Evolutionary conservation across 1,140 invertebrate species (phyloP), one percentile per base, ranked within the genome.

Genomic region (Camponotus vicinus): DNA sequence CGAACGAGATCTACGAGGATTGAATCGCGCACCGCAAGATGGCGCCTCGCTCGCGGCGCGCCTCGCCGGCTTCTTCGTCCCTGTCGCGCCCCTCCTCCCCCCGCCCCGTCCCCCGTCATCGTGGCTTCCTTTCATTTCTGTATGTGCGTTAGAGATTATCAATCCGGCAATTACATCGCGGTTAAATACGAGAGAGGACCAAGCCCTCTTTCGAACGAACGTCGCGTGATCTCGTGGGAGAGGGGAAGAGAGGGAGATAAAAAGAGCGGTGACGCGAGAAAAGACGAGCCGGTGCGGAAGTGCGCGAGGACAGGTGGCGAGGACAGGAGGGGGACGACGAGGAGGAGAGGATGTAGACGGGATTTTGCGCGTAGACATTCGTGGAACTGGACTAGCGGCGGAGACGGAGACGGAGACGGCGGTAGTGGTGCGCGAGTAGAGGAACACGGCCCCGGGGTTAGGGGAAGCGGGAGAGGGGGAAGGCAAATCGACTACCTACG

Each of bases 271-370:
- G 40, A 9, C 7, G 27, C 1, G 11, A 34, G 32, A 18, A 15
- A 18, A 32, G n/a, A 21, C 11, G 32, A 73, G n/a, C 55, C 40
- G 69, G 55, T 37, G 40, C 69, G 42, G 69, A 83, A 83, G 69
- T 27, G 69, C 40, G 55, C 32, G 69, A 18, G 15, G 45, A 52
- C 61, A 34, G 21, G 6, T 13, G 13, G 0, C 21, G 21, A 21
- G 21, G 21, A 21, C 52, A 15, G 37, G 55, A 8, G 8, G 55
- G 37, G 61, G 15, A 13, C 40, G 63, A 32, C 64, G 42, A n/a
- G 8, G 86, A 49, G 27, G 55, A 27, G 71, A 85, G 89, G 32
- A 61, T 13, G 21, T 59, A 21, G 59, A 27, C 59, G 59, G 13
- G 59, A 63, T 63, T 32, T 18, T 18, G 49, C 49, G 21, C 11